phyloP scores from a whole-genome alignment of 2,113 vertebrate genomes.

The Eurystomus gularis region DNA sequence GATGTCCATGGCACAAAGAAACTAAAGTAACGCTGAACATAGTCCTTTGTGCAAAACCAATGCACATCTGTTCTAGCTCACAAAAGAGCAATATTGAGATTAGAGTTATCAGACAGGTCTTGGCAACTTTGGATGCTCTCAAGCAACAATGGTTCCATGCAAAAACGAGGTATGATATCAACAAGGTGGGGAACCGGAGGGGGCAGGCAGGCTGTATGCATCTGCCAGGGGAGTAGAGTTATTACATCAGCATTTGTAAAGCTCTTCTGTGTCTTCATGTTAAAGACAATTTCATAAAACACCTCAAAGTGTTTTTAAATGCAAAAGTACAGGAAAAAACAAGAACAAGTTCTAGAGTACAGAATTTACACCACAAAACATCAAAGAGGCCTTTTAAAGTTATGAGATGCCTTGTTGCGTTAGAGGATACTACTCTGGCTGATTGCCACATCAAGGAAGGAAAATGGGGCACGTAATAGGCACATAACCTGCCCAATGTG shows the following conservation, averaged over 20 bases:
- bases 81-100: not conserved
- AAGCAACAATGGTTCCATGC: not conserved
- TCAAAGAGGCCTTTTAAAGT: not conserved
- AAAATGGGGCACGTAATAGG: not conserved
- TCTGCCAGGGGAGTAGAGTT: not conserved
- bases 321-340: not conserved
- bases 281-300: not conserved
- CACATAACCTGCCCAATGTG: rapidly evolving
- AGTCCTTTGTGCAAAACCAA: not conserved
- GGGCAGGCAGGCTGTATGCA: not conserved
- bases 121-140: not conserved
- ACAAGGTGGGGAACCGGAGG: not conserved
- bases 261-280: not conserved
- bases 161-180: not conserved
- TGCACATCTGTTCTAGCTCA: not conserved
- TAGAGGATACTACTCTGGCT: too few relatives aligned
- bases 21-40: not conserved
- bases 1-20: not conserved
- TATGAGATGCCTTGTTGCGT: not conserved
- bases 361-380: not conserved
- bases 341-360: not conserved
- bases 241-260: not conserved
- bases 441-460: not conserved
- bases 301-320: not conserved
- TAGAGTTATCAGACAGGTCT: not conserved